phyloP scores from a whole-genome alignment of 2,113 vertebrate species.

The Gobio gobio region DNA sequence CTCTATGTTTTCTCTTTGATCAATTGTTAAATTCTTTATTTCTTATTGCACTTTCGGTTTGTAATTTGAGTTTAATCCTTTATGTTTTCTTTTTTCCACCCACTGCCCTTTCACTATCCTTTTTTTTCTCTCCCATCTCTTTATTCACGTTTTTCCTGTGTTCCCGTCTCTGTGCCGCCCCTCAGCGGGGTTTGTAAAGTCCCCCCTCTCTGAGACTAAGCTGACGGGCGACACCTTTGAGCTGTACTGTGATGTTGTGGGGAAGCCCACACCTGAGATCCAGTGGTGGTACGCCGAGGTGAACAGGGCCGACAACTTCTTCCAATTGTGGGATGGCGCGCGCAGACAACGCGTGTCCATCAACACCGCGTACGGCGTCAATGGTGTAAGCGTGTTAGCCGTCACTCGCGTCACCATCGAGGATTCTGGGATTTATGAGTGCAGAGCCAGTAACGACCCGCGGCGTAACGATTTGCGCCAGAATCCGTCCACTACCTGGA shows the following conservation, averaged over 20 bases:
- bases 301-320: slow-evolving; percentile 94
- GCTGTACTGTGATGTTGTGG: slow-evolving; percentile 97
- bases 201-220: slow-evolving; percentile 96
- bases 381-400: slow-evolving; percentile 90
- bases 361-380: slow-evolving; percentile 89
- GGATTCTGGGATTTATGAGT: slow-evolving; percentile 95
- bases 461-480: slow-evolving; percentile 93
- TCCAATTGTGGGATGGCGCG: slow-evolving; percentile 94
- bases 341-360: slow-evolving; percentile 91
- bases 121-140: slow-evolving; percentile 33
- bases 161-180: slow-evolving; percentile 52
- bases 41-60: slow-evolving; percentile 23
- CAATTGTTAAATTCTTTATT: slow-evolving; percentile 32
- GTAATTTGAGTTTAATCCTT: slow-evolving; percentile 37
- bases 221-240: slow-evolving; percentile 96
- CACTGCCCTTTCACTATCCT: slow-evolving; percentile 20
- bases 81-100: slow-evolving; percentile 33
- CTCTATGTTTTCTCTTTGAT: background rate
- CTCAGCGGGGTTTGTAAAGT: slow-evolving; percentile 96
- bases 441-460: slow-evolving; percentile 97
- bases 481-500: slow-evolving; percentile 95
- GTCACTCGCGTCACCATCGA: slow-evolving; percentile 88
- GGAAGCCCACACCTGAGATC: slow-evolving; percentile 95
- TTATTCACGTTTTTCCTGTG: slow-evolving; percentile 8
- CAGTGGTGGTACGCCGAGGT: slow-evolving; percentile 99